Base-by-base conservation (phyloP, 1,140 invertebrate genomes). In the Macrostomum lignano region DNA sequence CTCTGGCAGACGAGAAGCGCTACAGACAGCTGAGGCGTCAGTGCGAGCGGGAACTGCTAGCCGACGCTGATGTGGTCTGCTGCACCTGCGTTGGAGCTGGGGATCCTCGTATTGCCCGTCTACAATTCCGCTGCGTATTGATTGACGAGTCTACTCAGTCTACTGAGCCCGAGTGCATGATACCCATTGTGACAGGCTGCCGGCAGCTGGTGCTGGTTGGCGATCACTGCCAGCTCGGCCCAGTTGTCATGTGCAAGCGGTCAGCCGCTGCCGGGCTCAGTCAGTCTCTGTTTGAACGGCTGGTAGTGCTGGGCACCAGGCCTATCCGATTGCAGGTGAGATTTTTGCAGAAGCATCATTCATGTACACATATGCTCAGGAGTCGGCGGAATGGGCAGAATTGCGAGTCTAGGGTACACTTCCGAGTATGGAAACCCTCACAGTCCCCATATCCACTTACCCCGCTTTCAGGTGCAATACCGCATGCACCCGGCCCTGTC, bases 211-310 rank as follows among this genome's bases (percentile, higher is more conserved):
- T 94, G 36, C 65, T 96, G 0, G 86, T 96, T 1, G 86, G 91
- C 2, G 88, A 98, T 62, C 91, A 99, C 52, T 98, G 91, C 46
- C 88, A 98, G 58, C 62, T 96, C 17, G 84, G 86, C 0, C 86
- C 86, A 1, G 84, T 94, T 0, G 84, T 94, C 0, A 96, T 96
- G 84, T 96, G 86, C 58, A 98, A 98, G 53, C 93, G 94, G 53
- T 86, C 91, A 0, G 81, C 84, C 0, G 67, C 75, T 33, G 86
- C 88, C 17, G 91, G 91, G 0, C 65, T 98, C 2, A 84, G 79
- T 0, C 86, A 96, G 52, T 93, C 82, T 10, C 62, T 98, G 4
- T 98, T 98, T 57, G 91, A 98, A 51, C 64, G 91, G 10, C 61
- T 99, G 0, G 88, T 98, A 0, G 78, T 96, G 0, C 62, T 98